Evolutionary conservation across 2,888 invertebrate species (phyloP).

Genomic region (Drosophila sordidula): DNA sequence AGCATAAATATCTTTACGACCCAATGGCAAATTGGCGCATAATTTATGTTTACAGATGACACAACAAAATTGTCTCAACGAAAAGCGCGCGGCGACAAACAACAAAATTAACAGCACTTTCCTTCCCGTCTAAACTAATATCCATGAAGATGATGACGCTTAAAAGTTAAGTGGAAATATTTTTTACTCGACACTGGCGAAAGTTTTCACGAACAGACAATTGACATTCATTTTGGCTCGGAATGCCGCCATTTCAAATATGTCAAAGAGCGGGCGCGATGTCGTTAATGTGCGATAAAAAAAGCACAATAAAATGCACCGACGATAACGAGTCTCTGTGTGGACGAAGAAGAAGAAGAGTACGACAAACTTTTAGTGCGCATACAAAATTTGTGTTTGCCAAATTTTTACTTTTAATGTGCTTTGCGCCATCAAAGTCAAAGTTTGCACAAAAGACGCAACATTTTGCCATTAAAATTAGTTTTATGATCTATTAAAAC

Average conservation of each 20-base stretch:
- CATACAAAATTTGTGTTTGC: constrained; percentile 19
- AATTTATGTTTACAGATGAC: constrained; percentile 62
- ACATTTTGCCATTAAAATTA: not conserved
- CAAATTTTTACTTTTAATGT: constrained; percentile 18
- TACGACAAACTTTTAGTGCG: constrained; percentile 23
- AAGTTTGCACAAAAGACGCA: not conserved
- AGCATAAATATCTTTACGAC: constrained; percentile 70
- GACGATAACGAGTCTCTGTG: constrained; percentile 23
- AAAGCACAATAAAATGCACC: constrained; percentile 44
- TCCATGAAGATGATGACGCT: constrained; percentile 45
- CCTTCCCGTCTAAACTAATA: not conserved
- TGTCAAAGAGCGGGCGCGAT: constrained; percentile 27
- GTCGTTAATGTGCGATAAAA: constrained; percentile 54
- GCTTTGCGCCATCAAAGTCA: constrained; percentile 14
- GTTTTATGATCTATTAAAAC: not conserved
- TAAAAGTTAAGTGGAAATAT: constrained; percentile 37
- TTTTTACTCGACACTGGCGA: constrained; percentile 16
- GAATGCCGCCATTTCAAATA: constrained; percentile 38
- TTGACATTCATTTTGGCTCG: constrained; percentile 51
- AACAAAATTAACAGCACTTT: constrained; percentile 36
- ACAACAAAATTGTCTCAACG: constrained; percentile 40
- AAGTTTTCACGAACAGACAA: constrained; percentile 57
- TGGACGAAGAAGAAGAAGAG: not conserved
- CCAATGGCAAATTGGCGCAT: constrained; percentile 71
- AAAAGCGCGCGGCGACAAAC: constrained; percentile 1